Percentiles rank a stretch among this genome's conserved stretches.
These are phyloP conservation scores for Drosophila funebris DNA, from an alignment of 1,140 invertebrate species.

Conservation along the genomic window DNA sequence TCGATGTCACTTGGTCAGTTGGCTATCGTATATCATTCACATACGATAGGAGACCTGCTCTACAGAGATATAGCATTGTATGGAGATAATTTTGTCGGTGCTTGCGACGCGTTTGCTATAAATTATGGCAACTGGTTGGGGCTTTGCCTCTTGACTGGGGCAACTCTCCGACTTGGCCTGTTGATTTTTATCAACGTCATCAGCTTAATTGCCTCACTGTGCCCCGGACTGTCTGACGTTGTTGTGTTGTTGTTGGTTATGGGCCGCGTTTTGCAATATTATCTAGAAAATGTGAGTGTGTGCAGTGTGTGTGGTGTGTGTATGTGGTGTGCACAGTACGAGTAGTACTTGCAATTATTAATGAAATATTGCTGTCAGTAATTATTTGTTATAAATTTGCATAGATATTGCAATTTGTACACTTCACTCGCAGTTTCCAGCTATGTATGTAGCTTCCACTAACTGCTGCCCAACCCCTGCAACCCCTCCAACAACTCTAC, in stretches of 20 bases:
- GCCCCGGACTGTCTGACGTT: constrained; percentile 34
- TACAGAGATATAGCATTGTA: constrained; percentile 37
- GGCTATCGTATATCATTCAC: constrained; percentile 32
- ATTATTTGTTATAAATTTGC: constrained; percentile 83
- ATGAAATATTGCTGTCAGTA: constrained; percentile 82
- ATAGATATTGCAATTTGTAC: constrained; percentile 82
- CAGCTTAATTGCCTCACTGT: constrained; percentile 82
- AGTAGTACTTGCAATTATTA: constrained; percentile 73
- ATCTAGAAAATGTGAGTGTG: constrained; percentile 55
- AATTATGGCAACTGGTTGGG: constrained; percentile 59
- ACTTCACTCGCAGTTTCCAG: constrained; percentile 53
- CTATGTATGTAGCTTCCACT: background rate
- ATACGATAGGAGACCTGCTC: constrained; percentile 28
- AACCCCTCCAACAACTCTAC: background rate
- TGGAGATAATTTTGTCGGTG: constrained; percentile 69
- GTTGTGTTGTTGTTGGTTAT: constrained; percentile 6
- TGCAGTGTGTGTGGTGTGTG: constrained; percentile 16
- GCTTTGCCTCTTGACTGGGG: constrained; percentile 13
- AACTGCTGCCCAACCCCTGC: background rate
- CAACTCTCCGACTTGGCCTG: constrained; percentile 32
- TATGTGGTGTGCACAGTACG: constrained; percentile 20
- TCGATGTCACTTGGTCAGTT: constrained; percentile 27
- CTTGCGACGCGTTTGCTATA: constrained; percentile 52
- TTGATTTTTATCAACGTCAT: constrained; percentile 82
- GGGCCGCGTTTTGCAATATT: constrained; percentile 59